Percentiles rank a stretch among this genome's conserved stretches.
Conservation (phyloP, 2,113 vertebrate species). For the Capreolus pygargus region DNA sequence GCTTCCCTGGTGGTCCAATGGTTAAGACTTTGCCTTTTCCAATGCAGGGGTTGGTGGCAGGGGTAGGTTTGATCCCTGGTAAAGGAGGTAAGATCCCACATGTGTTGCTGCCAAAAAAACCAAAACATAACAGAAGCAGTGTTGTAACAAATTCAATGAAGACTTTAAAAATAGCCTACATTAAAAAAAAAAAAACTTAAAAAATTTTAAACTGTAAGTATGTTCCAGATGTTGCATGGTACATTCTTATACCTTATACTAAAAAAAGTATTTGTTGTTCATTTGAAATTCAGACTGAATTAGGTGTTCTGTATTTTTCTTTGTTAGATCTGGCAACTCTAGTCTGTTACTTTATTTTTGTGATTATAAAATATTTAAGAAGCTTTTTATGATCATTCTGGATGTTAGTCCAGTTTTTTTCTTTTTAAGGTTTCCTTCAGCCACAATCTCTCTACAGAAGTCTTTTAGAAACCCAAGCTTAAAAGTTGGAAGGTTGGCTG, state of each 20-base stretch:
- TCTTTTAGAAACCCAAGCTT: background rate
- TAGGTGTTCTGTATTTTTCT: background rate
- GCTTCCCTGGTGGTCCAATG: background rate
- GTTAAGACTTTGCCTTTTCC: background rate
- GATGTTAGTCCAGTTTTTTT: background rate
- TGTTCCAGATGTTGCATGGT: background rate
- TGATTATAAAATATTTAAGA: constrained; percentile 25
- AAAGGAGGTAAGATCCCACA: background rate
- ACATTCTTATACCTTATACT: background rate
- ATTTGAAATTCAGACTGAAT: background rate
- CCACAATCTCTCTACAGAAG: background rate
- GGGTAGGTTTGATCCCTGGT: background rate
- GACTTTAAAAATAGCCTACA: background rate
- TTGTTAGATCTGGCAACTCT: background rate
- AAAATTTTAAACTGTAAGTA: background rate
- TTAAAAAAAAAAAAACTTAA: background rate
- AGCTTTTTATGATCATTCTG: background rate
- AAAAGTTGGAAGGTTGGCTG: background rate
- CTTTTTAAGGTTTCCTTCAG: background rate
- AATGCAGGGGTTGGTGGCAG: background rate
- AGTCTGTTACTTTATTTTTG: background rate
- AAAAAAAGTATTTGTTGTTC: background rate
- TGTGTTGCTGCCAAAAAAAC: background rate
- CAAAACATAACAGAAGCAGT: background rate
- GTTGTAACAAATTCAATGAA: background rate